A percentile compares a stretch with the other conserved stretches of the same genome.
phyloP scores from a whole-genome alignment of 2,888 invertebrate species.

The Ochropleura leucogaster region DNA sequence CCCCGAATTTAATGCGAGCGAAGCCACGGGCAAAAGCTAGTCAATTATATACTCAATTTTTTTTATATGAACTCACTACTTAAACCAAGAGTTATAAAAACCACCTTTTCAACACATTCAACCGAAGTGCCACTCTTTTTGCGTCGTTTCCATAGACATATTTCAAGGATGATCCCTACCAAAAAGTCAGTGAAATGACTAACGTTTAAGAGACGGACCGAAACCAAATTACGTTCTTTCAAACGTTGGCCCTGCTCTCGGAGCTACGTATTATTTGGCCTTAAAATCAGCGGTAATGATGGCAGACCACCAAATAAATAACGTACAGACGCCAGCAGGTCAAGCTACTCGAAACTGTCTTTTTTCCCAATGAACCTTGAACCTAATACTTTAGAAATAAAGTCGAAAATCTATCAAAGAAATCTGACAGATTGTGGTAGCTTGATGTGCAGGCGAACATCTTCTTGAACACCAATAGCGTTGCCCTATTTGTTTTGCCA shows the following conservation, averaged over 20 bases:
- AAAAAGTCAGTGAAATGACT: slow-evolving; percentile 50
- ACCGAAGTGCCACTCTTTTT: slow-evolving; percentile 12
- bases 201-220: slow-evolving; percentile 41
- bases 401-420: too few species aligned
- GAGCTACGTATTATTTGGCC: slow-evolving; percentile 47
- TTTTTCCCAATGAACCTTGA: too few species aligned
- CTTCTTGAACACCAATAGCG: neutral
- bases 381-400: too few species aligned
- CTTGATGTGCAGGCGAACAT: too few species aligned
- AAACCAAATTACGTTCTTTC: slow-evolving; percentile 62
- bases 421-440: too few species aligned
- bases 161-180: slow-evolving; percentile 35
- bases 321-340: too few species aligned
- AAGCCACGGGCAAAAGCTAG: too few species aligned
- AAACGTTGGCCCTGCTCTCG: slow-evolving; percentile 37
- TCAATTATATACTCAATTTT: too few species aligned
- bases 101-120: neutral
- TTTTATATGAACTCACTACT: neutral
- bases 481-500: neutral
- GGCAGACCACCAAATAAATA: neutral
- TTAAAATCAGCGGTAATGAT: slow-evolving; percentile 33
- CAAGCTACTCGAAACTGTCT: too few species aligned
- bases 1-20: too few species aligned
- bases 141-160: slow-evolving; percentile 30
- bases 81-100: neutral